Percentiles rank a stretch among this genome's conserved stretches.
Evolutionary conservation across 53 echinoderm and acorn worm species (phyloP).

Genomic region (Apostichopus leukothele): DNA sequence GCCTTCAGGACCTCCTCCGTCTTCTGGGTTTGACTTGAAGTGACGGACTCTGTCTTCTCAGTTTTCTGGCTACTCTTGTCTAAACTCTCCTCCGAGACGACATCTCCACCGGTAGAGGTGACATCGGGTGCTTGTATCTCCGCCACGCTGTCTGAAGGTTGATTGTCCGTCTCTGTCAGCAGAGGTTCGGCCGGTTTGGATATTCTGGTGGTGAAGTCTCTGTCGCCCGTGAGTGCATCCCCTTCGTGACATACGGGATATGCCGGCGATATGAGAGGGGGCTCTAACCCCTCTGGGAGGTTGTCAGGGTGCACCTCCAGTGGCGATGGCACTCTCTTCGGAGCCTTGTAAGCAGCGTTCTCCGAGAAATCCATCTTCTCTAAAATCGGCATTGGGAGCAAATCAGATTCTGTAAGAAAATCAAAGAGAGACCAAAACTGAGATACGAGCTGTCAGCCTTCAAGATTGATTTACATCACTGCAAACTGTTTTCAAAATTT

Average conservation of each 20-base stretch:
- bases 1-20: neutral
- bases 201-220: neutral
- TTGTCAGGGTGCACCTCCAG: slow-evolving; percentile 9
- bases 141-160: neutral
- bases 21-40: slow-evolving; percentile 6
- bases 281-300: slow-evolving; percentile 43
- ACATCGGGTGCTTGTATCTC: slow-evolving; percentile 68
- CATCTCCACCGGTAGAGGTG: slow-evolving; percentile 57
- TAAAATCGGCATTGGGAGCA: slow-evolving; percentile 60
- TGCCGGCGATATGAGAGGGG: slow-evolving; percentile 63
- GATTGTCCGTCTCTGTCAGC: neutral
- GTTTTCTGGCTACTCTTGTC: neutral
- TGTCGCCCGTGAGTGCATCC: neutral
- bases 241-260: slow-evolving; percentile 36
- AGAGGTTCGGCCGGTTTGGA: neutral
- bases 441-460: neutral
- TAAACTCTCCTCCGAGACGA: neutral
- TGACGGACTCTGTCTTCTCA: slow-evolving; percentile 15
- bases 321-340: neutral
- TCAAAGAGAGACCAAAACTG: neutral
- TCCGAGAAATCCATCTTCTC: slow-evolving; percentile 55
- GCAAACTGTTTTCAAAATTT: too few species aligned
- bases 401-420: slow-evolving; percentile 16
- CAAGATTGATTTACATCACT: neutral
- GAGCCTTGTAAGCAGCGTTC: neutral